phyloP scores from a whole-genome alignment of 2,888 invertebrate species.

The Physocephala rufipes region DNA sequence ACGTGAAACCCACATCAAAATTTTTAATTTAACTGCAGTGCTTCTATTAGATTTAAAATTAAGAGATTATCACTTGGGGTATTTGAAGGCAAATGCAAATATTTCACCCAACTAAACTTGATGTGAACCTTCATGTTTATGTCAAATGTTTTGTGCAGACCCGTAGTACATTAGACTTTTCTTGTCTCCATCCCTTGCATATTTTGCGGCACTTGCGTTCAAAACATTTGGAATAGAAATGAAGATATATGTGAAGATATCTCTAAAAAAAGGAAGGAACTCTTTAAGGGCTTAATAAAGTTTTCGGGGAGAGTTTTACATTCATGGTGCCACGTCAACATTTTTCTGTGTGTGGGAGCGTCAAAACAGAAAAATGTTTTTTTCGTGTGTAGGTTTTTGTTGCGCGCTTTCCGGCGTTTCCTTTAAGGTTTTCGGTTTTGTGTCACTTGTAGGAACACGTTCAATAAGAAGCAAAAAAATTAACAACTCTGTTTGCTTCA shows the following conservation, averaged over 20 bases:
- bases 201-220: constrained; percentile 1
- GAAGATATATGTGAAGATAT: neutral
- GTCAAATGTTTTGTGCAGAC: no score
- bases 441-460: neutral
- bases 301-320: neutral
- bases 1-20: no score
- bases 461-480: neutral
- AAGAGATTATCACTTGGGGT: no score
- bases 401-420: constrained; percentile 7
- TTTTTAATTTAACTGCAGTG: neutral
- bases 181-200: neutral
- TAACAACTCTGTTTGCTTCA: neutral
- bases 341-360: constrained; percentile 2
- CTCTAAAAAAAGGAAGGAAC: neutral
- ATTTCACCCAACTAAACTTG: no score
- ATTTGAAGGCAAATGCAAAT: no score
- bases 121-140: no score
- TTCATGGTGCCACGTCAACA: neutral
- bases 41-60: constrained; percentile 2
- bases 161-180: no score
- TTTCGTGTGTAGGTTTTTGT: constrained; percentile 11
- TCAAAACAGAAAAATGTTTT: no score
- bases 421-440: neutral
- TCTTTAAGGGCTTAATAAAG: constrained; percentile 1
- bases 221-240: neutral